Evolutionary conservation across 2,113 vertebrate species (phyloP), one percentile per base, ranked within the genome.

Genomic region (Pseudolaguvia tuberculata): DNA sequence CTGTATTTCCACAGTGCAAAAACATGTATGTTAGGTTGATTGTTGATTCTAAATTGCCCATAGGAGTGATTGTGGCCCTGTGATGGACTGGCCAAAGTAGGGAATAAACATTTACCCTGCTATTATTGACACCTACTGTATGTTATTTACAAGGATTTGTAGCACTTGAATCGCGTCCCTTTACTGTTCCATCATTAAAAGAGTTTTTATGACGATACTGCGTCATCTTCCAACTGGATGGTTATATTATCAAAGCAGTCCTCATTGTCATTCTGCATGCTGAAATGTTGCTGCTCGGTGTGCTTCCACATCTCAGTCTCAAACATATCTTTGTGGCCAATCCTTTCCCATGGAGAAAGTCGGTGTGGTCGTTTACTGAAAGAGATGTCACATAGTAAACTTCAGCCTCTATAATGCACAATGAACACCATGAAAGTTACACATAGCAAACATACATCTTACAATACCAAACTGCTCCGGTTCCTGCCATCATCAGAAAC

Each of bases 381-480:
- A 39, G 52, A 62, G 39, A 75, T 14, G 23, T 17, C 8, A 45
- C 15, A 61, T 23, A n/a, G 3, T 14, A 3, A 35, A 58, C 21
- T 55, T 29, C 15, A 62, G 29, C 23, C 11, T 48, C 7, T 66
- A 35, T 58, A 53, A 14, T 66, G 12, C 21, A 17, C 23, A 50
- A 20, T 27, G 1, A 50, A 9, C 0, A 27, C 10, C 9, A 20
- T 67, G 21, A 2, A 27, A 10, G 45, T 66, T 27, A 18, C 14
- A 66, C 12, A 48, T 25, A 47, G 20, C 10, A 42, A 23, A 80
- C 89, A 80, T 78, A 91, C 90, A 67, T 68, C 79, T 82, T 86
- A 78, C 79, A 79, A 78, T 83, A 84, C 65, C 83, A 85, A 55
- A 78, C 25, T 9, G 47, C 50, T 1, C 76, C 83, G 11, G 83